Evolutionary conservation across 2,113 vertebrate genomes (phyloP).

Genomic region (Cinclus cinclus): DNA sequence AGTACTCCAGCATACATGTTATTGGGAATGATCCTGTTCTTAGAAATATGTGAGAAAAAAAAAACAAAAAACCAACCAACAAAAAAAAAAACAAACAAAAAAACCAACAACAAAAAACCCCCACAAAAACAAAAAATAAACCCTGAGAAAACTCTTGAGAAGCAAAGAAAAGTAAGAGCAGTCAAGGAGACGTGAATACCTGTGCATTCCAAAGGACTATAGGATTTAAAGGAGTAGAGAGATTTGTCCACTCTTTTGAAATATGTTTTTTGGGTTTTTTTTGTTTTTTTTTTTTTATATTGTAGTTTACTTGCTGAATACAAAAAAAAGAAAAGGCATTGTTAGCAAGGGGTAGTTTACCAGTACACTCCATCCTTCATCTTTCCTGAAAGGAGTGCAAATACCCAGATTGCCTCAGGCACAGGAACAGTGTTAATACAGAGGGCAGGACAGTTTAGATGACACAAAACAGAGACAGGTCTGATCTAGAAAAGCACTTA

Average conservation of each 20-base stretch:
- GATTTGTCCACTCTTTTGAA: background rate
- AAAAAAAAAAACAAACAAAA: background rate
- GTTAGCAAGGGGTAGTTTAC: background rate
- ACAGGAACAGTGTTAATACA: background rate
- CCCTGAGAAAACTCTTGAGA: background rate
- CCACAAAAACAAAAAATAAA: background rate
- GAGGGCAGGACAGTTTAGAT: background rate
- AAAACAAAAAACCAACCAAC: background rate
- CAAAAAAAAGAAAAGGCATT: rapidly evolving
- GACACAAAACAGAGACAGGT: background rate
- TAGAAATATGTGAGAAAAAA: background rate
- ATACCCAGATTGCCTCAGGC: background rate
- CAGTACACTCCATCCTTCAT: background rate
- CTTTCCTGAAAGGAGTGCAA: background rate
- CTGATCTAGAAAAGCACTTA: background rate
- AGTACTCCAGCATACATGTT: background rate
- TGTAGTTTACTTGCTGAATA: background rate
- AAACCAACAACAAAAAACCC: background rate
- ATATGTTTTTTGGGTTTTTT: rapidly evolving
- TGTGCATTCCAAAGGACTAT: background rate
- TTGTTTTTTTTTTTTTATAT: background rate
- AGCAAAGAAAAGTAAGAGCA: background rate
- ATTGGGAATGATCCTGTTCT: background rate
- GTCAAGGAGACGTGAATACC: background rate
- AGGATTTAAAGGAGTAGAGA: background rate